These are phyloP conservation scores for Grallaria varia DNA, from an alignment of 2,113 vertebrate genomes.

Conservation along the genomic window DNA sequence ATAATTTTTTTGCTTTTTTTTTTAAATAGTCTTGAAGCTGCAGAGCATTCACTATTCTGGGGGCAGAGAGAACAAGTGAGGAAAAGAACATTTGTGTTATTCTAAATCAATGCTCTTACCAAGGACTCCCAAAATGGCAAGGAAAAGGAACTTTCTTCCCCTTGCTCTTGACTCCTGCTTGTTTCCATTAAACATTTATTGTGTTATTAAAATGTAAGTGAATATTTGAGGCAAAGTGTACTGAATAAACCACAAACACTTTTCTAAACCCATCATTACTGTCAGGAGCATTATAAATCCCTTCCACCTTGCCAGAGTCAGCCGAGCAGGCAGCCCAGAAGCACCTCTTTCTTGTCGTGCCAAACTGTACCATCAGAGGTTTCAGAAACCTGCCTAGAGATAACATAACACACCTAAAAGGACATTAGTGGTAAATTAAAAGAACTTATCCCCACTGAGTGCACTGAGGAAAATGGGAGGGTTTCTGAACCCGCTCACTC, in stretches of 20 bases:
- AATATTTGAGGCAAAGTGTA: background rate
- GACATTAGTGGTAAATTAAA: background rate
- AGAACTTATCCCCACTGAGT: background rate
- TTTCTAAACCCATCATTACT: background rate
- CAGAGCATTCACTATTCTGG: slow-evolving; percentile 39
- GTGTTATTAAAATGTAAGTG: background rate
- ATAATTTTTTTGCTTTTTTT: background rate
- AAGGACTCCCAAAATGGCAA: background rate
- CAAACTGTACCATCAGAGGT: background rate
- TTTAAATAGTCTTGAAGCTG: slow-evolving; percentile 44
- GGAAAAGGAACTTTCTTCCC: background rate
- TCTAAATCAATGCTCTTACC: background rate
- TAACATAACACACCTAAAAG: background rate
- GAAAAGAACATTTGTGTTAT: background rate
- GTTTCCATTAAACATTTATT: slow-evolving; percentile 25
- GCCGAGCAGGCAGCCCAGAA: background rate
- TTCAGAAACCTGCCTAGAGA: background rate
- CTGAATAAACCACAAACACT: background rate
- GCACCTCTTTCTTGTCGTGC: background rate
- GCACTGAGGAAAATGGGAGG: background rate
- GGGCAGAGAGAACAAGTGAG: background rate
- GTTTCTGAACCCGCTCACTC: background rate
- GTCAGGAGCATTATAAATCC: background rate
- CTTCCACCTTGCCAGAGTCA: background rate
- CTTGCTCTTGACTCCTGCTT: background rate